These are phyloP conservation scores for Heliconius hermathena DNA, from an alignment of 1,140 invertebrate species.

Conservation along the genomic window DNA sequence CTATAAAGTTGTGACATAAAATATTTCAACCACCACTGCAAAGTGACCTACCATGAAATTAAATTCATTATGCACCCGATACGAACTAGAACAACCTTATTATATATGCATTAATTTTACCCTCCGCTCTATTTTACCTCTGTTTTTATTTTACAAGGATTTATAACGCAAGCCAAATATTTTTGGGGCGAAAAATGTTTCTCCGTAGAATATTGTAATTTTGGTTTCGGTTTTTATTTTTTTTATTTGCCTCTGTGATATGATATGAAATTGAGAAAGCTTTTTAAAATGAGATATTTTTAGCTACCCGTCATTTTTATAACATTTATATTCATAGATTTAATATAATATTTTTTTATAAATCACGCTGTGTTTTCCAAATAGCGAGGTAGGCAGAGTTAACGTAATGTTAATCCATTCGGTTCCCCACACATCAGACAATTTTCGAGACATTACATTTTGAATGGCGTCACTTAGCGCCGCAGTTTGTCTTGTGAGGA, in stretches of 20 bases:
- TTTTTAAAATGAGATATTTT: too few species aligned
- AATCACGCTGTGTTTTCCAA: too few species aligned
- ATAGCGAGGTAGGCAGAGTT: too few species aligned
- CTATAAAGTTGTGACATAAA: not conserved
- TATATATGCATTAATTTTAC: slow-evolving; percentile 9
- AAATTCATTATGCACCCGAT: slow-evolving; percentile 12
- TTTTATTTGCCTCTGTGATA: not conserved
- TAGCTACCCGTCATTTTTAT: too few species aligned
- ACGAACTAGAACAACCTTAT: not conserved
- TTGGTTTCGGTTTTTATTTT: not conserved
- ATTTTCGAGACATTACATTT: not conserved
- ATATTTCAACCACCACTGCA: not conserved
- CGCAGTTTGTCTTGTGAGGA: not conserved
- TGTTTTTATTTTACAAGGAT: slow-evolving; percentile 1
- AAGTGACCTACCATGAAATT: not conserved
- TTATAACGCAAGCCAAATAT: not conserved
- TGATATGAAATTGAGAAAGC: not conserved
- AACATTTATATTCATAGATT: too few species aligned
- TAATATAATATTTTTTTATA: too few species aligned
- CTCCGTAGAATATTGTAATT: not conserved
- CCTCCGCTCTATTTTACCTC: not conserved
- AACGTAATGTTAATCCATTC: too few species aligned
- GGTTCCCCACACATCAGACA: too few species aligned
- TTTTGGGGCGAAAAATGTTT: not conserved
- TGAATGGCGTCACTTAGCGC: not conserved